phyloP scores from a whole-genome alignment of 2,888 invertebrate genomes.

The Ormyrus rosae region DNA sequence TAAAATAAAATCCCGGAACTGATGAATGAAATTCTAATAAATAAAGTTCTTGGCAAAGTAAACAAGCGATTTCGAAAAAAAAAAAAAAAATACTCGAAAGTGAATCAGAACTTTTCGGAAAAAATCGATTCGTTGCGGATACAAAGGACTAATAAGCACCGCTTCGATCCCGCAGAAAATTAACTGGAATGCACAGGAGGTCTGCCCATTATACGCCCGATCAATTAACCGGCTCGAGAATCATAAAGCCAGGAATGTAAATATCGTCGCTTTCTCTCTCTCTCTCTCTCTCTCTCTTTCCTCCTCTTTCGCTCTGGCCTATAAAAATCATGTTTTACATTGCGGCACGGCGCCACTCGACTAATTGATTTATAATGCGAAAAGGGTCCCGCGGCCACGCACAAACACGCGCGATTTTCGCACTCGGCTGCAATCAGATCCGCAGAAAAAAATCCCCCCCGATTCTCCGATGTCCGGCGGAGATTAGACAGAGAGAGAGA shows the following conservation, averaged over 20 bases:
- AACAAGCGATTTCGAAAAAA: too few relatives aligned
- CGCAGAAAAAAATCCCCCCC: background rate
- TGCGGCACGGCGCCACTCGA: constrained; percentile 39
- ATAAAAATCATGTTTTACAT: constrained; percentile 58
- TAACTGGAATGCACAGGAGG: too few relatives aligned
- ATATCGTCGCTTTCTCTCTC: constrained; percentile 39
- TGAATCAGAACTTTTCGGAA: too few relatives aligned
- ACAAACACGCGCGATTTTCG: constrained; percentile 31
- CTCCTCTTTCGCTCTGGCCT: constrained; percentile 34
- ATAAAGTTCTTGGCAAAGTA: too few relatives aligned
- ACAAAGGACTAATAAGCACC: too few relatives aligned
- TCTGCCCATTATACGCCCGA: background rate
- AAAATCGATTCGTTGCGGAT: too few relatives aligned
- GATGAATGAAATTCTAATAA: too few relatives aligned
- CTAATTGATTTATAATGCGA: constrained; percentile 58
- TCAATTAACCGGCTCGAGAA: constrained; percentile 8
- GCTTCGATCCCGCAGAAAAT: too few relatives aligned
- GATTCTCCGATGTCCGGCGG: constrained; percentile 30
- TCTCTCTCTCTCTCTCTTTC: too few relatives aligned
- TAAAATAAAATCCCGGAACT: too few relatives aligned
- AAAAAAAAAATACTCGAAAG: too few relatives aligned
- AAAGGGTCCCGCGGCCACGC: constrained; percentile 10
- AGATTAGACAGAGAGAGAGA: constrained; percentile 38
- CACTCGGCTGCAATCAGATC: background rate
- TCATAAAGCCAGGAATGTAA: constrained; percentile 17